Conservation (phyloP, 1,140 invertebrate species). For the Rhyzopertha dominica region DNA sequence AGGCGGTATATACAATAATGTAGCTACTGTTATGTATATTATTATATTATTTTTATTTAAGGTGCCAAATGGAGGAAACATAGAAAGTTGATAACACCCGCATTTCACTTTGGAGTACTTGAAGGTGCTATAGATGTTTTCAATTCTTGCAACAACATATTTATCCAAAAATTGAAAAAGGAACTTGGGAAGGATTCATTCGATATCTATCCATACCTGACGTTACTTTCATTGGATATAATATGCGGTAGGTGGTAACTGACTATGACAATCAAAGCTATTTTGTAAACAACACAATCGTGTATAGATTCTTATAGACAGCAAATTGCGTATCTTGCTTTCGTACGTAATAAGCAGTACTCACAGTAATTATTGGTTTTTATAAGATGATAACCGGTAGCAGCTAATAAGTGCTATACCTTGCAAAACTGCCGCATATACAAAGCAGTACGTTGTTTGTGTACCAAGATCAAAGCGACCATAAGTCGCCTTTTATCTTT, state of each 20-base stretch:
- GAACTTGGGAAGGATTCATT: conserved; percentile 48
- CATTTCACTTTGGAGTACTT: conserved; percentile 82
- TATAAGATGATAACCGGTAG: too few species aligned
- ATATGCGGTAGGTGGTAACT: conserved; percentile 63
- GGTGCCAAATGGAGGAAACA: conserved; percentile 55
- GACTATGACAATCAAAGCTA: neutral
- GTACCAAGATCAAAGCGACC: too few species aligned
- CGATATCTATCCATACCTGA: conserved; percentile 61
- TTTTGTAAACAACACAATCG: neutral
- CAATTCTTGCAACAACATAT: conserved; percentile 58
- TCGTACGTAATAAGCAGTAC: too few species aligned
- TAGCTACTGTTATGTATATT: neutral
- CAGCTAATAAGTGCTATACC: too few species aligned
- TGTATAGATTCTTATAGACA: too few species aligned
- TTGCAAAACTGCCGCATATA: too few species aligned
- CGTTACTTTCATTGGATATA: conserved; percentile 65
- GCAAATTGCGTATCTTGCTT: too few species aligned
- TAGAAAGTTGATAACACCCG: conserved; percentile 71
- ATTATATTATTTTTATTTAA: conserved; percentile 7
- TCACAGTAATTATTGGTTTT: too few species aligned
- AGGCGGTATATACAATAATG: conserved; percentile 46
- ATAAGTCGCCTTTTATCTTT: too few species aligned
- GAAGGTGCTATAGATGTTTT: conserved; percentile 70
- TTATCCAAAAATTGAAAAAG: conserved; percentile 53
- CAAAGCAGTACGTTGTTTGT: too few species aligned